Percentiles rank a stretch among this genome's conserved stretches.
Evolutionary conservation across 2,888 invertebrate species (phyloP).

Genomic region (Scotopteryx bipunctaria): DNA sequence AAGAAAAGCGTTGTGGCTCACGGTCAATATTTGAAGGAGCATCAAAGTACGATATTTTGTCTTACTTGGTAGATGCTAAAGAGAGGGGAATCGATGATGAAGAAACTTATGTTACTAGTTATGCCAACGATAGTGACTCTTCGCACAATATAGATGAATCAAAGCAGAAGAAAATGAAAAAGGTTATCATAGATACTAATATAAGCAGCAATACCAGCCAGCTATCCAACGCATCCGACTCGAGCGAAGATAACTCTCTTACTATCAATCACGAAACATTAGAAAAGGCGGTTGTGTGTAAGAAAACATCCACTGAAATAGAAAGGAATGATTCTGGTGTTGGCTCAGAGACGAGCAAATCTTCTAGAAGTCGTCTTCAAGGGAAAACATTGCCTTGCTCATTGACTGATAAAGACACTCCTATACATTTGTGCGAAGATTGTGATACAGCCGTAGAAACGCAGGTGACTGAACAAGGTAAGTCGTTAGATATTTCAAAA

Average conservation of each 20-base stretch:
- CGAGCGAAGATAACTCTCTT: conserved; percentile 91
- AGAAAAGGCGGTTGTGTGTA: conserved; percentile 81
- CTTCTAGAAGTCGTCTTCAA: conserved; percentile 89
- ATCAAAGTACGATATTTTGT: conserved; percentile 94
- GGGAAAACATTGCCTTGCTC: conserved; percentile 80
- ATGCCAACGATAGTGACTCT: conserved; percentile 79
- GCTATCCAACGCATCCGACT: conserved; percentile 92
- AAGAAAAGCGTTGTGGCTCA: conserved; percentile 87
- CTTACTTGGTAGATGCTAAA: conserved; percentile 94
- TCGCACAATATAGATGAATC: conserved; percentile 77
- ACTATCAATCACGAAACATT: conserved; percentile 83
- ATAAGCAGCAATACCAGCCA: conserved; percentile 89
- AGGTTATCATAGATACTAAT: conserved; percentile 62
- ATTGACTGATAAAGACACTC: conserved; percentile 82
- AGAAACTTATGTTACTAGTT: conserved; percentile 87
- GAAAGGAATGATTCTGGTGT: conserved; percentile 97
- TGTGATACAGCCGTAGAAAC: conserved; percentile 92
- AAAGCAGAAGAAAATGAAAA: conserved; percentile 83
- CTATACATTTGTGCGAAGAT: conserved; percentile 91
- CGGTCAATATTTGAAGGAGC: conserved; percentile 91
- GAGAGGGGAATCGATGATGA: conserved; percentile 88
- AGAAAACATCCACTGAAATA: conserved; percentile 88
- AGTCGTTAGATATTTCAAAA: conserved; percentile 9
- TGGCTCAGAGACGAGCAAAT: conserved; percentile 95
- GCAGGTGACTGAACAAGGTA: conserved; percentile 87